Conservation (phyloP, 2,888 invertebrate species). For the Coelopa pilipes region DNA sequence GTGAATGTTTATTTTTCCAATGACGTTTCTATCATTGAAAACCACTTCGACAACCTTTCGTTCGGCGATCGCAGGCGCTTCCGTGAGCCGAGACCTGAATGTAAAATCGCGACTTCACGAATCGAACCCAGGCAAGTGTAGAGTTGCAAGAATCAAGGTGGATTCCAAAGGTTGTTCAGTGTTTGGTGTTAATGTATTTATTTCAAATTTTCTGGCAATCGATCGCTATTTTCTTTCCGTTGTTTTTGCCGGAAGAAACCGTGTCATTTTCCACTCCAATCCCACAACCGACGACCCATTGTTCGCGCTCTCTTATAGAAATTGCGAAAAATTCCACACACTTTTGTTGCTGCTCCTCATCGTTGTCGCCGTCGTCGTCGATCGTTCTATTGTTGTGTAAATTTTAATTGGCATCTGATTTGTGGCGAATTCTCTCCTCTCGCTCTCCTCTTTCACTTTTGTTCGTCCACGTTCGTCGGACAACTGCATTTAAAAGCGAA, state of each 20-base stretch:
- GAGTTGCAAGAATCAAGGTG: too few relatives aligned
- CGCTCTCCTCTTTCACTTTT: conserved; percentile 5
- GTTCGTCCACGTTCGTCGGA: neutral
- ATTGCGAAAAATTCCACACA: neutral
- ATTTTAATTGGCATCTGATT: conserved; percentile 32
- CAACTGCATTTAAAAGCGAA: neutral
- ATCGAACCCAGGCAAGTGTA: neutral
- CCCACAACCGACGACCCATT: too few relatives aligned
- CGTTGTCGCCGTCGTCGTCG: neutral
- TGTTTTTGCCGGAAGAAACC: too few relatives aligned
- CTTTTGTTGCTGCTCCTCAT: neutral
- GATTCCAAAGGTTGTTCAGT: too few relatives aligned
- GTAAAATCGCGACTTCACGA: neutral
- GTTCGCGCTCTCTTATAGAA: too few relatives aligned
- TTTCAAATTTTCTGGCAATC: neutral
- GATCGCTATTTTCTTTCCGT: neutral
- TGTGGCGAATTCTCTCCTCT: conserved; percentile 4
- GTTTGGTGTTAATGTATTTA: too few relatives aligned
- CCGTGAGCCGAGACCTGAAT: neutral
- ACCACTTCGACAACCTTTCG: too few relatives aligned
- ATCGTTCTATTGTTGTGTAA: conserved; percentile 28
- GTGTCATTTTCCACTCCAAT: too few relatives aligned
- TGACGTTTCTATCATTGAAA: too few relatives aligned
- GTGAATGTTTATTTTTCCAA: neutral
- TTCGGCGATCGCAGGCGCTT: neutral